Conservation (phyloP, 2,113 vertebrate genomes). For the Manacus vitellinus region DNA sequence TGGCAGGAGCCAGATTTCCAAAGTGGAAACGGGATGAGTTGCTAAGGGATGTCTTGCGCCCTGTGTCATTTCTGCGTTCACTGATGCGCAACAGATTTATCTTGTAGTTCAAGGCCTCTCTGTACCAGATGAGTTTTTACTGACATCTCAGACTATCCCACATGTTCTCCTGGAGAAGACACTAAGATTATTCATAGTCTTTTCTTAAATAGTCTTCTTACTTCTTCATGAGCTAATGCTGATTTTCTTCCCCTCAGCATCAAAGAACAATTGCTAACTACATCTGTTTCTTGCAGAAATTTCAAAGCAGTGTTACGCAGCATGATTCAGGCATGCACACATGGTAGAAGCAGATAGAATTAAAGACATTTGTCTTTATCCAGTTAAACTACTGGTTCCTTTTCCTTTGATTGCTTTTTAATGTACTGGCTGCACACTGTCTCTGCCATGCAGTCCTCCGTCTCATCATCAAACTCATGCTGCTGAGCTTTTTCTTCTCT, state of each 20-base stretch:
- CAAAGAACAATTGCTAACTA: not conserved
- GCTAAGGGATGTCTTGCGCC: not conserved
- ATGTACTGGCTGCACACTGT: not conserved
- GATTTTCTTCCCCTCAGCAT: not conserved
- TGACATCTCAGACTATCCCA: not conserved
- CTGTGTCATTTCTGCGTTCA: not conserved
- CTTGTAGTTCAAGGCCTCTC: not conserved
- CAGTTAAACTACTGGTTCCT: not conserved
- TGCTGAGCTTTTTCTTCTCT: not conserved
- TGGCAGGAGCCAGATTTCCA: not conserved
- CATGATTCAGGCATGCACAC: not conserved
- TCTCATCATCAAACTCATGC: not conserved
- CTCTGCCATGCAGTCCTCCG: not conserved
- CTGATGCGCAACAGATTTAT: constrained; percentile 21
- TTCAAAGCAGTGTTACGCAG: not conserved
- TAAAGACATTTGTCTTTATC: not conserved
- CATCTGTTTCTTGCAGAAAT: not conserved
- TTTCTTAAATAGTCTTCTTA: not conserved
- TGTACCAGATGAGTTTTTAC: not conserved
- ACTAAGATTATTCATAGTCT: not conserved
- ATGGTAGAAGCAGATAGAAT: not conserved
- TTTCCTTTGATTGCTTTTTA: constrained; percentile 3
- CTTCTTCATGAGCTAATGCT: not conserved
- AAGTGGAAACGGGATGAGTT: not conserved
- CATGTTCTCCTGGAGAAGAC: not conserved